Evolutionary conservation across 1,140 invertebrate species (phyloP).

Genomic region (Centruroides sculpturatus): DNA sequence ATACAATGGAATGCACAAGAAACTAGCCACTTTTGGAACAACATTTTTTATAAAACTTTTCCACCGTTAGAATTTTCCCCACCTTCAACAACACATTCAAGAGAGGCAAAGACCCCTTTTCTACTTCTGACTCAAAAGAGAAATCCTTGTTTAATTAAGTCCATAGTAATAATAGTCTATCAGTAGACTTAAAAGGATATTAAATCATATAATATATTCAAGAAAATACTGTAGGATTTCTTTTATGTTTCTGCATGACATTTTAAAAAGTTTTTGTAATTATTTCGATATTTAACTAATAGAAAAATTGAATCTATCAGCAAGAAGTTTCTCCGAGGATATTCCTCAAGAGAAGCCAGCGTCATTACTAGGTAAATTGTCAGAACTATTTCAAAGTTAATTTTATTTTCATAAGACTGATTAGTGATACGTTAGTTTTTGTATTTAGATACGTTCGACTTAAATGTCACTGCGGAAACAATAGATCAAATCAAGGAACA

Average conservation of each 20-base stretch:
- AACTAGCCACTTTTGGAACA: no score
- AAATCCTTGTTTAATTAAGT: no score
- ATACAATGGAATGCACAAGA: no score
- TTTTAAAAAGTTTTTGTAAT: no score
- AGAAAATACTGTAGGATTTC: not conserved
- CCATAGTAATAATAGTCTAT: no score
- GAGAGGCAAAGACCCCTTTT: no score
- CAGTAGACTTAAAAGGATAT: no score
- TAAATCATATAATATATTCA: not conserved
- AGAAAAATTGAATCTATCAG: conserved; percentile 11
- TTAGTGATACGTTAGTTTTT: not conserved
- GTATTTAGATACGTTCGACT: conserved; percentile 14
- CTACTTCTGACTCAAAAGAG: no score
- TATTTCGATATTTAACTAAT: not conserved
- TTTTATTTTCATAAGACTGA: not conserved
- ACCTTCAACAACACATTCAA: no score
- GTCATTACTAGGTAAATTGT: conserved; percentile 13
- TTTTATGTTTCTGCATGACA: no score
- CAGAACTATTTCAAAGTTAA: not conserved
- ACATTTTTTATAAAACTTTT: no score
- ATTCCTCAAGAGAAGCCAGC: conserved; percentile 3
- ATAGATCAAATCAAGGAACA: conserved; percentile 63
- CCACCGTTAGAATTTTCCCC: no score
- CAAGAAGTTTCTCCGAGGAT: conserved; percentile 14
- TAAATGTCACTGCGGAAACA: conserved; percentile 42